Percentiles rank a stretch among this genome's conserved stretches.
These are phyloP conservation scores for Drosophila conformis DNA, from an alignment of 2,888 invertebrate species.

Conservation along the genomic window DNA sequence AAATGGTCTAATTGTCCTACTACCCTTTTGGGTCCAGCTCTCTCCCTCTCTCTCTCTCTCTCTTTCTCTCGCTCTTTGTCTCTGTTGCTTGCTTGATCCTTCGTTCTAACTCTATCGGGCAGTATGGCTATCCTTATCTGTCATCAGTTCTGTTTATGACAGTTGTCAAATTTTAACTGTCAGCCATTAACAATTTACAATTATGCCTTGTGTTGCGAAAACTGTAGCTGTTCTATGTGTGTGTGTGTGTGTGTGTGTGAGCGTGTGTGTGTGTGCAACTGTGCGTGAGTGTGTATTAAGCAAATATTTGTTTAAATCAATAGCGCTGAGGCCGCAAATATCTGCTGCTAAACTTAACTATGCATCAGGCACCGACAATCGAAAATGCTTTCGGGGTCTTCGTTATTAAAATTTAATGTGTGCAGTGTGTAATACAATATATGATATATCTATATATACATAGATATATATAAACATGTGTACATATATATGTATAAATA, in stretches of 20 bases:
- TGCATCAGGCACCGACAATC: no score
- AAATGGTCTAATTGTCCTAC: slow-evolving; percentile 37
- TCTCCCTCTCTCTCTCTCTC: background rate
- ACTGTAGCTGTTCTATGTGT: background rate
- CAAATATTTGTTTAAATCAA: slow-evolving; percentile 60
- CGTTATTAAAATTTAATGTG: background rate
- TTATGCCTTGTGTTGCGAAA: slow-evolving; percentile 17
- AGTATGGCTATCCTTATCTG: slow-evolving; percentile 7
- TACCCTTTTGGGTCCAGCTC: background rate
- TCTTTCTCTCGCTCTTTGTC: no score
- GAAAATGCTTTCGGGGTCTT: background rate
- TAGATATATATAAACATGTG: background rate
- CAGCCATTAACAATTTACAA: slow-evolving; percentile 44
- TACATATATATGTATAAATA: background rate
- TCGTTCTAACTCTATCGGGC: background rate
- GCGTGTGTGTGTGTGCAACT: background rate
- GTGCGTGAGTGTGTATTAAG: background rate
- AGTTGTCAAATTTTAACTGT: slow-evolving; percentile 49
- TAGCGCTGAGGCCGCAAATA: slow-evolving; percentile 34
- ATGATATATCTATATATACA: background rate
- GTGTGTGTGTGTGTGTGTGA: background rate
- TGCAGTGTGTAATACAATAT: background rate
- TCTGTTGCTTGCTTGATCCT: background rate
- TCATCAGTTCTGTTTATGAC: slow-evolving; percentile 35
- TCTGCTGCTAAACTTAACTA: background rate